Evolutionary conservation across 2,888 invertebrate genomes (phyloP).

Genomic region (Lamellibrachia columna): DNA sequence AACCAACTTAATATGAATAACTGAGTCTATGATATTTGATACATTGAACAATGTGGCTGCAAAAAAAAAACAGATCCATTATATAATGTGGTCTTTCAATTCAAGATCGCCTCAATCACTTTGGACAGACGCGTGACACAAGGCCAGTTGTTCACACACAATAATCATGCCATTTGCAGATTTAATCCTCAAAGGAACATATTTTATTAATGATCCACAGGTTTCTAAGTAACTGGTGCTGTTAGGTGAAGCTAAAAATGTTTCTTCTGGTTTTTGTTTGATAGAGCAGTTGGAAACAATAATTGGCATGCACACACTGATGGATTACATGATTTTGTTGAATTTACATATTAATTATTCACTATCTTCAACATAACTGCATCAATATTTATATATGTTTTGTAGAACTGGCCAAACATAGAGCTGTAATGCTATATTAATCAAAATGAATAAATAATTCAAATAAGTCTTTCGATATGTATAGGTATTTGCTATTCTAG

Average conservation of each 20-base stretch:
- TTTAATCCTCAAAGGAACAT: neutral
- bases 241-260: neutral
- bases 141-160: neutral
- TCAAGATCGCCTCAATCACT: neutral
- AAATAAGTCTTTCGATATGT: no score
- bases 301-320: neutral
- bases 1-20: neutral
- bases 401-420: no score
- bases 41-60: neutral
- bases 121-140: neutral
- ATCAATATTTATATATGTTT: neutral
- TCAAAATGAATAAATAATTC: no score
- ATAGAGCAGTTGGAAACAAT: neutral
- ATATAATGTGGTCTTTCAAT: neutral
- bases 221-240: neutral
- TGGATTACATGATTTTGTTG: neutral
- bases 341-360: neutral
- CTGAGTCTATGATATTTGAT: neutral
- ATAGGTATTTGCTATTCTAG: no score
- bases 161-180: neutral
- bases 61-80: neutral
- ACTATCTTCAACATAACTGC: neutral
- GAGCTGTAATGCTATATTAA: no score
- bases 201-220: neutral
- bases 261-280: neutral